These are phyloP conservation scores for Mystacides longicornis DNA, from an alignment of 2,888 invertebrate genomes.

Conservation along the genomic window DNA sequence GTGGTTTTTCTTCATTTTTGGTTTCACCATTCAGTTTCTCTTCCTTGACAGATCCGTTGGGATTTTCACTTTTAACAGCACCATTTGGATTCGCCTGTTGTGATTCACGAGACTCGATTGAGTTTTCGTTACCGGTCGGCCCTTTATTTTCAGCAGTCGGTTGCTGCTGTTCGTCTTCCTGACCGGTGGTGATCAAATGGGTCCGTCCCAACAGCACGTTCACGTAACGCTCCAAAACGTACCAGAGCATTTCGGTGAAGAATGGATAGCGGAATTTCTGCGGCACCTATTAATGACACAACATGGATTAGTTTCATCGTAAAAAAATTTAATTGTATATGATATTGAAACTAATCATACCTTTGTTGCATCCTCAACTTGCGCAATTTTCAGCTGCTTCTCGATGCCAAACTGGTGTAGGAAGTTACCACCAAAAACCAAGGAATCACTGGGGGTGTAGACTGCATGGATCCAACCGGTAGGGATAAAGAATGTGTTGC, in stretches of 20 bases:
- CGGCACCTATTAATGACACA: conserved; percentile 60
- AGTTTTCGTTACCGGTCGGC: conserved; percentile 19
- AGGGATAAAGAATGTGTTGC: conserved; percentile 94
- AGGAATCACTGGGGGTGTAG: conserved; percentile 89
- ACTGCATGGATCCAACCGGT: conserved; percentile 99
- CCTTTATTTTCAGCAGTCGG: conserved; percentile 1
- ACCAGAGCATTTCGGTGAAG: conserved; percentile 98
- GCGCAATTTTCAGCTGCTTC: conserved; percentile 91
- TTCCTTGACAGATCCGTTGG: background rate
- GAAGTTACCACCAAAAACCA: conserved; percentile 98
- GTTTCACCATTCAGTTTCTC: conserved; percentile 28
- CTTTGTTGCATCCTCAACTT: conserved; percentile 91
- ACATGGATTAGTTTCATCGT: background rate
- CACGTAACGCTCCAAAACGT: conserved; percentile 89
- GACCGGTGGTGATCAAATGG: conserved; percentile 51
- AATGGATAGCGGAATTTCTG: conserved; percentile 97
- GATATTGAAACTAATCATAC: conserved; percentile 37
- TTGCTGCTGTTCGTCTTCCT: conserved; percentile 28
- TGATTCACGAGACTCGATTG: background rate
- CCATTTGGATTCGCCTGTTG: background rate
- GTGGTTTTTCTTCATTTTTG: conserved; percentile 31
- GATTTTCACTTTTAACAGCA: background rate
- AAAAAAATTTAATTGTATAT: background rate
- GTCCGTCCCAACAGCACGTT: conserved; percentile 76
- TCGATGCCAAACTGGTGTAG: conserved; percentile 93